These are phyloP conservation scores for Serinus canaria DNA, from an alignment of 2,113 vertebrate genomes.

Conservation along the genomic window DNA sequence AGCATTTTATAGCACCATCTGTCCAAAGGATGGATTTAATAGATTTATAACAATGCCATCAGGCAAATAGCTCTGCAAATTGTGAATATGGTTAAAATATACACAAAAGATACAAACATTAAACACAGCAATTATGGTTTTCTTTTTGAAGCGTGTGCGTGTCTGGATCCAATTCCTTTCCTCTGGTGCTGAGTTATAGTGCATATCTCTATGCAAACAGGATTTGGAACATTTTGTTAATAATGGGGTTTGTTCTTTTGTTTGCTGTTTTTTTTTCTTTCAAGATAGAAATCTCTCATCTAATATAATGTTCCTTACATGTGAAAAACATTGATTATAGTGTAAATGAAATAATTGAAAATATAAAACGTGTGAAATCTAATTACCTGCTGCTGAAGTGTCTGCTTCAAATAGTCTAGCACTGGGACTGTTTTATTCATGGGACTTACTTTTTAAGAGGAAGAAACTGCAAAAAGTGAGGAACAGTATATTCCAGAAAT, in stretches of 20 bases:
- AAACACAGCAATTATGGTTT: background rate
- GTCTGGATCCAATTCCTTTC: conserved; percentile 50
- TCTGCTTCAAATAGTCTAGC: background rate
- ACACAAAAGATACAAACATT: conserved; percentile 39
- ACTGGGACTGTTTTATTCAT: conserved; percentile 19
- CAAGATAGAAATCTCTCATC: conserved; percentile 38
- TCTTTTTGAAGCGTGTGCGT: background rate
- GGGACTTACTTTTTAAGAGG: background rate
- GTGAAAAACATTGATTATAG: conserved; percentile 62
- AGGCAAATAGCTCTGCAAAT: conserved; percentile 62
- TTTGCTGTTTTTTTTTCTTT: conserved; percentile 23
- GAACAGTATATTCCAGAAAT: background rate
- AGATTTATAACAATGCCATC: conserved; percentile 66
- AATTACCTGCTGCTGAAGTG: conserved; percentile 46
- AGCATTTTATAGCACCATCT: conserved; percentile 63
- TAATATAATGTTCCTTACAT: conserved; percentile 20
- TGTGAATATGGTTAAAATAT: conserved; percentile 60
- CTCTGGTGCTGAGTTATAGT: conserved; percentile 31
- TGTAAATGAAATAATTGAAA: conserved; percentile 62
- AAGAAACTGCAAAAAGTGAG: background rate
- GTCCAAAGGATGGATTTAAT: conserved; percentile 70
- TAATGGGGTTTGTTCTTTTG: conserved; percentile 50
- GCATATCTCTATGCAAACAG: conserved; percentile 18
- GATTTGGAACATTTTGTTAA: conserved; percentile 46
- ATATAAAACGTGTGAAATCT: conserved; percentile 50